Conservation (phyloP, 1,140 invertebrate genomes). For the Sarcophaga peregrina region DNA sequence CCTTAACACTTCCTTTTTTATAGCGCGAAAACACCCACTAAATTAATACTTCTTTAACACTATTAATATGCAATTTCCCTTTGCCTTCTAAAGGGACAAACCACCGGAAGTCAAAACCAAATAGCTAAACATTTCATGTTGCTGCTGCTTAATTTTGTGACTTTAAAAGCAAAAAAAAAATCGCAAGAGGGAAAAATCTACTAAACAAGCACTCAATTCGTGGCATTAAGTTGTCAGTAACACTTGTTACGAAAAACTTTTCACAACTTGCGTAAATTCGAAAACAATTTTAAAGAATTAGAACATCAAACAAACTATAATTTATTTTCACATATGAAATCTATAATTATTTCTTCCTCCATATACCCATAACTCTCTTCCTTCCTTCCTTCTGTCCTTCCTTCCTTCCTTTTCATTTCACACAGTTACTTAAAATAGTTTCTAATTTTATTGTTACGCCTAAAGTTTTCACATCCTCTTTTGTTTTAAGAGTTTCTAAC, state of each 20-base stretch:
- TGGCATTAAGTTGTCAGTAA: slow-evolving; percentile 23
- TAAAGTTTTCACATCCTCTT: background rate
- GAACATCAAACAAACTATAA: slow-evolving; percentile 31
- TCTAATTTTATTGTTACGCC: slow-evolving; percentile 19
- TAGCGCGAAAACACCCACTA: slow-evolving; percentile 33
- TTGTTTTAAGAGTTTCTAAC: background rate
- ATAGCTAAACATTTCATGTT: background rate
- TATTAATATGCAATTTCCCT: slow-evolving; percentile 22
- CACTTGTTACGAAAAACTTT: slow-evolving; percentile 23
- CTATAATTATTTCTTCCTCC: slow-evolving; percentile 24
- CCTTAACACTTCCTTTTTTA: slow-evolving; percentile 30
- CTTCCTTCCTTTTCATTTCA: background rate
- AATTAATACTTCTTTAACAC: slow-evolving; percentile 13
- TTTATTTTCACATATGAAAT: slow-evolving; percentile 13
- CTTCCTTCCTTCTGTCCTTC: no score
- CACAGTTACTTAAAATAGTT: background rate
- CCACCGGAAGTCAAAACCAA: slow-evolving; percentile 13
- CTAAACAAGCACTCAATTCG: background rate
- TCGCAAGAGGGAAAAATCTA: slow-evolving; percentile 2
- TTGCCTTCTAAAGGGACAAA: background rate
- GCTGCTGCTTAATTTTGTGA: no score
- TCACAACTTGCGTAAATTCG: background rate
- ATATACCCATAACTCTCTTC: no score
- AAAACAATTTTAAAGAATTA: background rate
- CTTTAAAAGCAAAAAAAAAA: background rate